These are phyloP conservation scores for Danio choprae DNA, from an alignment of 2,797 vertebrate species.

Conservation along the genomic window DNA sequence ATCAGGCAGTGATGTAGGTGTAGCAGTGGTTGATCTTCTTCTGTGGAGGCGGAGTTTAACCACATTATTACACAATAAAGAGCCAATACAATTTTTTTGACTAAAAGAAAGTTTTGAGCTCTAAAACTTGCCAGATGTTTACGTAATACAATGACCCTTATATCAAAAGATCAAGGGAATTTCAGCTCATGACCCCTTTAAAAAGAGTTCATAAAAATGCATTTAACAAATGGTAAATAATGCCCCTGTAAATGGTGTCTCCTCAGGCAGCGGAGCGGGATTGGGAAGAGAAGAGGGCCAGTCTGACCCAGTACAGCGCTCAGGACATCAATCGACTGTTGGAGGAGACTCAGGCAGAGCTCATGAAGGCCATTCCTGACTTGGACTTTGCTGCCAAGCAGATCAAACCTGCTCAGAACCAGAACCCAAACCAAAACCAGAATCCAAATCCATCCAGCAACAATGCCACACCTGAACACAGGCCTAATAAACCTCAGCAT, in stretches of 20 bases:
- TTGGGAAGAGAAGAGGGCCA: slow-evolving; percentile 98
- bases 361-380: slow-evolving; percentile 98
- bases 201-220: too few relatives aligned
- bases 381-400: slow-evolving; percentile 95
- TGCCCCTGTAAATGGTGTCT: background rate
- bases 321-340: slow-evolving; percentile 98
- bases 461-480: slow-evolving; percentile 85
- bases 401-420: slow-evolving; percentile 74
- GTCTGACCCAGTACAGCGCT: slow-evolving; percentile 93
- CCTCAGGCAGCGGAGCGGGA: slow-evolving; percentile 92
- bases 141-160: too few relatives aligned
- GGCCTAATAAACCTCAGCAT: slow-evolving; percentile 84
- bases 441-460: slow-evolving; percentile 62
- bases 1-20: too few relatives aligned
- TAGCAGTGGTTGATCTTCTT: too few relatives aligned
- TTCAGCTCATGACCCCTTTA: too few relatives aligned
- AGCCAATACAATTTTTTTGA: too few relatives aligned
- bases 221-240: background rate
- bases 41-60: too few relatives aligned
- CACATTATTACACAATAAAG: too few relatives aligned
- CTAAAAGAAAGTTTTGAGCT: too few relatives aligned
- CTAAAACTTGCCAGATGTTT: too few relatives aligned
- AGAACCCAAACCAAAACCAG: slow-evolving; percentile 50
- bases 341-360: slow-evolving; percentile 96
- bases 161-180: too few relatives aligned